Evolutionary conservation across 1,140 invertebrate species (phyloP).

Genomic region (Magallana angulata): DNA sequence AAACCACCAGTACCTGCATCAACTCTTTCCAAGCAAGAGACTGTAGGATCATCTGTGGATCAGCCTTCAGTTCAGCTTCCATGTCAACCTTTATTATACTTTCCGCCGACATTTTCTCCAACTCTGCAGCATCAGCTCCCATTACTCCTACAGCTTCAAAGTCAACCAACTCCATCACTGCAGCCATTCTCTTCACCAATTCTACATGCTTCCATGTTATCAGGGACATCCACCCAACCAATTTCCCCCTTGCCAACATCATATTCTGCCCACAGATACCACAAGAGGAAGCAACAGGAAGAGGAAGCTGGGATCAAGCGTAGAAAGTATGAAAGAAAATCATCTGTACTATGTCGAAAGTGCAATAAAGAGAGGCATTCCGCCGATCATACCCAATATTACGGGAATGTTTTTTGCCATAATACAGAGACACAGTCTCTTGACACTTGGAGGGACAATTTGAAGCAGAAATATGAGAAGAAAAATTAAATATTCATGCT

Average conservation of each 20-base stretch:
- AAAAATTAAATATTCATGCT: background rate
- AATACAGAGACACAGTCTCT: background rate
- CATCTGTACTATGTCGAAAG: background rate
- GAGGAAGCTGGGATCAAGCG: background rate
- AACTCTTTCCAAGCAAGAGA: background rate
- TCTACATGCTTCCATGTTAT: too few species aligned
- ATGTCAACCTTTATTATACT: too few species aligned
- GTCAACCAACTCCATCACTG: background rate
- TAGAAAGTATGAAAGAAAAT: conserved; percentile 9
- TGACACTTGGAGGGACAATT: background rate
- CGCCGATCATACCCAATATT: background rate
- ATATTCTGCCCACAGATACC: background rate
- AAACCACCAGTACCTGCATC: background rate
- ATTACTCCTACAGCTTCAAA: background rate
- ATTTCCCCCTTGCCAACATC: background rate
- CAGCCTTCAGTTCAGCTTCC: background rate
- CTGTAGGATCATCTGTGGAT: too few species aligned
- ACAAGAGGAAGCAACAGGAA: background rate
- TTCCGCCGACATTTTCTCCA: too few species aligned
- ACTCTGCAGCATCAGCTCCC: background rate
- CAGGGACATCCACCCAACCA: background rate
- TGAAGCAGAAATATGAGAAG: background rate
- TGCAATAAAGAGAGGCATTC: background rate
- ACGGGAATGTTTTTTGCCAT: background rate
- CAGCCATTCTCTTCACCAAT: background rate